Conservation (phyloP, 2,888 invertebrate species). For the Parnassius apollo region DNA sequence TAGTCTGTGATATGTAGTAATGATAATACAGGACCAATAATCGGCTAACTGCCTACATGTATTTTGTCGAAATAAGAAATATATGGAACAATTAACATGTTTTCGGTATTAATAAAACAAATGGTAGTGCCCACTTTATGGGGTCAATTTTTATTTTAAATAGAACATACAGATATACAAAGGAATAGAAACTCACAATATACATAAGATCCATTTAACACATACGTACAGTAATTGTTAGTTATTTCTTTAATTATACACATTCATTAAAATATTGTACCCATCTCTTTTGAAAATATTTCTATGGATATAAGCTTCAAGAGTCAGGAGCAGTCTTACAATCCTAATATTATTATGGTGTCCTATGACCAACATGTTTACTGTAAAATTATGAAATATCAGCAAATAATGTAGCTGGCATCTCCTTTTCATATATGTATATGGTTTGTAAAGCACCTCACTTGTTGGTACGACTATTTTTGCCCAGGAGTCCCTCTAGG, state of each 20-base stretch:
- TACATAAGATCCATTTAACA: constrained; percentile 18
- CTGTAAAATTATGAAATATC: too few species aligned
- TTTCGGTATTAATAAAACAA: constrained; percentile 7
- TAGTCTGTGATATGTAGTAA: too few species aligned
- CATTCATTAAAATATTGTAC: neutral
- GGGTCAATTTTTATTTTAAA: constrained; percentile 16
- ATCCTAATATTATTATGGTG: neutral
- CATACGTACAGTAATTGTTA: constrained; percentile 14
- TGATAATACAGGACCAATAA: too few species aligned
- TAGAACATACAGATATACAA: constrained; percentile 26
- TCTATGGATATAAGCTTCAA: neutral
- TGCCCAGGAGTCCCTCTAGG: too few species aligned
- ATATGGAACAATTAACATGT: neutral
- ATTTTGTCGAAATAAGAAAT: too few species aligned
- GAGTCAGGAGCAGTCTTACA: neutral
- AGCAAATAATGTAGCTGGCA: too few species aligned
- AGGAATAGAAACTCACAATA: constrained; percentile 24
- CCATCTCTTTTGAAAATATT: neutral
- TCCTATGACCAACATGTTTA: too few species aligned
- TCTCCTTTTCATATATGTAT: too few species aligned
- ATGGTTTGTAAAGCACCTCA: too few species aligned
- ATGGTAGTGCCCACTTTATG: neutral
- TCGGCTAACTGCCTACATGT: too few species aligned
- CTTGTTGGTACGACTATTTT: too few species aligned
- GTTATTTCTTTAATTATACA: neutral